A percentile compares a stretch with the other conserved stretches of the same genome.
phyloP scores from a whole-genome alignment of 2,797 vertebrate genomes.

The Poecilia gillii region DNA sequence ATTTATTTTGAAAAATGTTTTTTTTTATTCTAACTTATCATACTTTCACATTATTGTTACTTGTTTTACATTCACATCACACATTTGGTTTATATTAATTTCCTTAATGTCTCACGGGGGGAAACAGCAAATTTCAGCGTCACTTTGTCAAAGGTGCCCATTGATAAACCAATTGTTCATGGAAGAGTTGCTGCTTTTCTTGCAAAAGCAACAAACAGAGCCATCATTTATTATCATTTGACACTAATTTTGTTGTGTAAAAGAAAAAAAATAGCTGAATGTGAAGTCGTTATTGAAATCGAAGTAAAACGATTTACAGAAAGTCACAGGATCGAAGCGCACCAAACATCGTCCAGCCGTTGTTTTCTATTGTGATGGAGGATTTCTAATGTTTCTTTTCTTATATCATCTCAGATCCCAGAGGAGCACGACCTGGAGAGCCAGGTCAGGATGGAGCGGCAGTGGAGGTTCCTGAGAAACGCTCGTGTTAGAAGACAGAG shows the following conservation, averaged over 20 bases:
- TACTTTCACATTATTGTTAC: neutral
- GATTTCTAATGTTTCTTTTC: neutral
- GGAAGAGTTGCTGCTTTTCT: neutral
- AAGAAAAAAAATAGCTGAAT: accelerated
- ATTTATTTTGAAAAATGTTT: neutral
- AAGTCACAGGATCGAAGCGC: neutral
- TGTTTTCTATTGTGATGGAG: neutral
- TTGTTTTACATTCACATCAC: neutral
- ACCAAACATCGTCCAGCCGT: neutral
- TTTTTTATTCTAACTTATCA: neutral
- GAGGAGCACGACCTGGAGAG: conserved; percentile 97
- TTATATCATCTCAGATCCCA: conserved; percentile 82
- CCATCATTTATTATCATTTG: conserved; percentile 1
- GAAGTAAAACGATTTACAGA: neutral
- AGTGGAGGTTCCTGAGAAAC: conserved; percentile 96
- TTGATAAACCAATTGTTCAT: conserved; percentile 2
- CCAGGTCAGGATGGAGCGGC: conserved; percentile 93
- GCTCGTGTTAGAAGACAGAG: conserved; percentile 88
- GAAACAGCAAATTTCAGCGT: neutral
- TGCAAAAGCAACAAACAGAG: neutral
- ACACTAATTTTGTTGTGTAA: neutral
- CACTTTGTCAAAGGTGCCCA: neutral
- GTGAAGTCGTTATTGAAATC: conserved; percentile 8
- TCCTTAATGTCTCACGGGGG: neutral
- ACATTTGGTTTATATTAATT: neutral